Evolutionary conservation across 2,113 vertebrate species (phyloP).

Genomic region (Zosterops lateralis): DNA sequence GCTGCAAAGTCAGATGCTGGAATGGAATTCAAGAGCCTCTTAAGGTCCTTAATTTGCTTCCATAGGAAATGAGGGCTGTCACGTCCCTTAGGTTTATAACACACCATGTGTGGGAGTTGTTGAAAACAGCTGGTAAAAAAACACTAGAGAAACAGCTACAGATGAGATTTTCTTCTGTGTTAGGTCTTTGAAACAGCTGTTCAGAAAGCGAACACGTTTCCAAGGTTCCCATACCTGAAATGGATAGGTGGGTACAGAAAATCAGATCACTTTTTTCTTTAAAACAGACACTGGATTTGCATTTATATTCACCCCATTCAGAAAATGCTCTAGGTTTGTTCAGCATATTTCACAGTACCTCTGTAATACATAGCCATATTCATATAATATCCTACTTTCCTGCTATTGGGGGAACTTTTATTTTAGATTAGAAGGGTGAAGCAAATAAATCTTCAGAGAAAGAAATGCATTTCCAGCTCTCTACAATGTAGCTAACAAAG

Average conservation of each 20-base stretch:
- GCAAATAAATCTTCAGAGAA: neutral
- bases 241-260: neutral
- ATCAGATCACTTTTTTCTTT: neutral
- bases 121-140: neutral
- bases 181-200: neutral
- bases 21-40: conserved; percentile 13
- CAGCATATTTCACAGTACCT: neutral
- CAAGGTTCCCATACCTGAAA: neutral
- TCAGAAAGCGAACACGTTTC: neutral
- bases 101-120: neutral
- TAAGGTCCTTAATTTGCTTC: conserved; percentile 1
- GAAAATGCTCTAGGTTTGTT: neutral
- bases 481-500: neutral
- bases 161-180: neutral
- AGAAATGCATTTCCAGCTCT: neutral
- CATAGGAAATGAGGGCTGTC: neutral
- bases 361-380: neutral
- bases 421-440: neutral
- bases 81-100: neutral
- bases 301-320: neutral
- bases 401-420: neutral
- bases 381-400: neutral
- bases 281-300: neutral
- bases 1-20: neutral
- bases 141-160: neutral